These are phyloP conservation scores for Hyles lineata DNA, from an alignment of 2,888 invertebrate species.

Conservation along the genomic window DNA sequence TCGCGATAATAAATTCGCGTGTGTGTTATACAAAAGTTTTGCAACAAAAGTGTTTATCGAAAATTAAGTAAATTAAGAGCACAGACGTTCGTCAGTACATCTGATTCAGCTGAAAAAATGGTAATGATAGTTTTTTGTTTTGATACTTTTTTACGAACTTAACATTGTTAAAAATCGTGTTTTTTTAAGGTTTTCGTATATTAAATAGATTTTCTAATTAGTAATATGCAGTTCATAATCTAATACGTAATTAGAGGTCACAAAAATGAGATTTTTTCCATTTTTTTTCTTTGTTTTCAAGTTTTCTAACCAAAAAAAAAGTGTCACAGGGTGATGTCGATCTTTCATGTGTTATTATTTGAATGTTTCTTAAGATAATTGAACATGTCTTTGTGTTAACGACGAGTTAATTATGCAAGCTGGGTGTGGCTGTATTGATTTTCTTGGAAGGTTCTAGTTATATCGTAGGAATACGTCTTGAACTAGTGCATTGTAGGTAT, in stretches of 20 bases:
- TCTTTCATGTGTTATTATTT: slow-evolving; percentile 75
- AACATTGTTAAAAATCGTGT: slow-evolving; percentile 68
- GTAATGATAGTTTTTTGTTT: slow-evolving; percentile 86
- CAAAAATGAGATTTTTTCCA: slow-evolving; percentile 59
- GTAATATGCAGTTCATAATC: neutral
- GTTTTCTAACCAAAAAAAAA: slow-evolving; percentile 82
- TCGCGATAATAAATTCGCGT: slow-evolving; percentile 54
- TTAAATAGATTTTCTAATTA: slow-evolving; percentile 36
- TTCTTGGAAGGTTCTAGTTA: slow-evolving; percentile 83
- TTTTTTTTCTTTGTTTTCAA: slow-evolving; percentile 82
- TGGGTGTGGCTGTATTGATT: slow-evolving; percentile 86
- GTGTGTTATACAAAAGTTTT: slow-evolving; percentile 63
- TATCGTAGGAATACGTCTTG: slow-evolving; percentile 76
- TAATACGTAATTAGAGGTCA: slow-evolving; percentile 33
- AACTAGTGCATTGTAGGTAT: slow-evolving; percentile 73
- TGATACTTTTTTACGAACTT: slow-evolving; percentile 84
- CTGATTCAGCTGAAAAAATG: slow-evolving; percentile 74
- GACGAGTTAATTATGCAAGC: slow-evolving; percentile 79
- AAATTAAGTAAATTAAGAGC: slow-evolving; percentile 39
- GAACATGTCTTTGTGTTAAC: slow-evolving; percentile 55
- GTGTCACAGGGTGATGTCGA: slow-evolving; percentile 72
- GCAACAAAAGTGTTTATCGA: slow-evolving; percentile 48
- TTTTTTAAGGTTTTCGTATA: slow-evolving; percentile 56
- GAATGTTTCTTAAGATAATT: slow-evolving; percentile 62
- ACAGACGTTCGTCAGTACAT: slow-evolving; percentile 45